Evolutionary conservation across 2,113 vertebrate species (phyloP).

Genomic region (Callipepla squamata): DNA sequence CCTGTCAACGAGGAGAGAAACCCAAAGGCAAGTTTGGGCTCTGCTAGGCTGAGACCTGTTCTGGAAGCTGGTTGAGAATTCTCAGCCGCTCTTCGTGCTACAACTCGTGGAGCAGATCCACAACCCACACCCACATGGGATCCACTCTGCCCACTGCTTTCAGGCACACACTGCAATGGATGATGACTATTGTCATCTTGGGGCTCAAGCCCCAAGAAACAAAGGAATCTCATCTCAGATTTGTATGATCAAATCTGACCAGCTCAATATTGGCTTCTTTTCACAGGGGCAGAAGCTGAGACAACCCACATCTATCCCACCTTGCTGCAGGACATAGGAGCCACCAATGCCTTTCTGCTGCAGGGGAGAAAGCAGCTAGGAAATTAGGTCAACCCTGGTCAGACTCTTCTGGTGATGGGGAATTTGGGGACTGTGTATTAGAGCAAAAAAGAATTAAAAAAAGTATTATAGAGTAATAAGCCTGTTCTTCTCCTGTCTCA

Average conservation of each 20-base stretch:
- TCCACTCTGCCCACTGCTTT: not conserved
- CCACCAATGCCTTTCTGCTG: not conserved
- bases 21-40: not conserved
- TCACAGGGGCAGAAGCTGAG: not conserved
- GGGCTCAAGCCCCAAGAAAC: not conserved
- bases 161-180: not conserved
- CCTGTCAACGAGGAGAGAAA: not conserved
- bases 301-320: not conserved
- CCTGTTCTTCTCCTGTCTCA: not conserved
- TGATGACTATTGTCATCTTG: not conserved
- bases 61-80: not conserved
- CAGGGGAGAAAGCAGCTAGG: not conserved
- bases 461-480: not conserved
- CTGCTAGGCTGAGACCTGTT: not conserved
- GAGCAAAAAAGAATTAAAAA: not conserved
- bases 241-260: not conserved
- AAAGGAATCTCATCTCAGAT: not conserved
- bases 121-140: fast-evolving
- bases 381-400: not conserved
- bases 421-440: not conserved
- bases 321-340: not conserved
- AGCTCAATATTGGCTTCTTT: not conserved
- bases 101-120: not conserved
- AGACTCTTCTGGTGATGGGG: not conserved
- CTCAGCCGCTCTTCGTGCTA: not conserved